These are phyloP conservation scores for Sebastes itinus DNA, from an alignment of 2,797 vertebrate species.

Conservation along the genomic window DNA sequence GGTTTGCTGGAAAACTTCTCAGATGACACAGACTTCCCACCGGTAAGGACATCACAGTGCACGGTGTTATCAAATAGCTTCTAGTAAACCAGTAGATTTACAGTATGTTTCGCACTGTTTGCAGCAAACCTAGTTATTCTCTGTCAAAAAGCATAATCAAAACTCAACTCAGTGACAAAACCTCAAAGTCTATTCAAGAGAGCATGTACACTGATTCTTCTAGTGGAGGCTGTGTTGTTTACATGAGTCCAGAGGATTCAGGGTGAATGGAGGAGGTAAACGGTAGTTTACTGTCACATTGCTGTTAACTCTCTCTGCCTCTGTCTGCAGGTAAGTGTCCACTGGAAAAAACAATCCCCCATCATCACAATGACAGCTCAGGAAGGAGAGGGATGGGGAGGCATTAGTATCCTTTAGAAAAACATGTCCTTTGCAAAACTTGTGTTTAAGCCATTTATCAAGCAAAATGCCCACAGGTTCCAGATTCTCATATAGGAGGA, in stretches of 20 bases:
- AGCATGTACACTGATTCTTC: not conserved
- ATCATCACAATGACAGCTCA: constrained; percentile 72
- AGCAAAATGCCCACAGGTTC: not conserved
- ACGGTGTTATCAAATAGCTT: not conserved
- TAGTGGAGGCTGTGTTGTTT: not conserved
- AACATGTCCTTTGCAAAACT: not conserved
- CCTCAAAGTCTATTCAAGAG: not conserved
- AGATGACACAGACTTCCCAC: constrained; percentile 11
- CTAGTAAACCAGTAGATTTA: not conserved
- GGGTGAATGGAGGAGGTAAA: not conserved
- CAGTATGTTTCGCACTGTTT: not conserved
- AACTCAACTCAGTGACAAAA: not conserved
- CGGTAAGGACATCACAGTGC: constrained; percentile 39
- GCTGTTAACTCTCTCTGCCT: not conserved
- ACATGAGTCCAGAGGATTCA: not conserved
- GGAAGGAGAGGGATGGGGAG: constrained; percentile 79
- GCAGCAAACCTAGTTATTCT: not conserved
- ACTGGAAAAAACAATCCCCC: constrained; percentile 22
- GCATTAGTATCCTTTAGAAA: constrained; percentile 76
- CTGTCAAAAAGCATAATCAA: not conserved
- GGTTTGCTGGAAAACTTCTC: constrained; percentile 14
- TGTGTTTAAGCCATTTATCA: not conserved
- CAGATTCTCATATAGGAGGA: not conserved
- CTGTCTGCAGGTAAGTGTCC: constrained; percentile 71
- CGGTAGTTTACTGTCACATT: not conserved